A percentile compares a stretch with the other conserved stretches of the same genome.
phyloP scores from a whole-genome alignment of 1,140 invertebrate genomes.

The Camponotus vicinus region DNA sequence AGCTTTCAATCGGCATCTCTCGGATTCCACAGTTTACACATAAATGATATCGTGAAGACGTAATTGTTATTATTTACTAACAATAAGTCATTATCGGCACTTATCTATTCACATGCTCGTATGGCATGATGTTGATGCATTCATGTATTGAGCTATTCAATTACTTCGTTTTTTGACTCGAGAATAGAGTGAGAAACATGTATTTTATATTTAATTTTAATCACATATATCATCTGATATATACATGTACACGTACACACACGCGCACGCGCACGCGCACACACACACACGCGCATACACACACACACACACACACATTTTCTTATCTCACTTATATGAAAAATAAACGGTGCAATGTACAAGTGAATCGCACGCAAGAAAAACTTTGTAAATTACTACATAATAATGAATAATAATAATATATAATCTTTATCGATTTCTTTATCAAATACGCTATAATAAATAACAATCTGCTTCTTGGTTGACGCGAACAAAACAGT shows the following conservation, averaged over 20 bases:
- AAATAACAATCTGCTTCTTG: neutral
- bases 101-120: neutral
- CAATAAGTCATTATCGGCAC: neutral
- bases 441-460: too few relatives aligned
- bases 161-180: neutral
- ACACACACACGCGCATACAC: too few relatives aligned
- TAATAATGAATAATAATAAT: neutral
- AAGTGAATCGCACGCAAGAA: too few relatives aligned
- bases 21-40: neutral
- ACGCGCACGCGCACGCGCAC: too few relatives aligned
- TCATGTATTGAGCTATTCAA: neutral
- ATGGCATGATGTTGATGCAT: neutral
- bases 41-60: neutral
- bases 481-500: neutral
- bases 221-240: neutral
- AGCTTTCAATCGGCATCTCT: neutral
- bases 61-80: neutral
- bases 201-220: neutral
- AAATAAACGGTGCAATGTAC: neutral
- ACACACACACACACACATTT: neutral
- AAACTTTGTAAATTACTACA: neutral
- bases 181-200: neutral
- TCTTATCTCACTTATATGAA: neutral
- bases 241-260: too few relatives aligned
- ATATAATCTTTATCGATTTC: neutral